Evolutionary conservation across 2,797 vertebrate species (phyloP), one percentile per base, ranked within the genome.

Genomic region (Tapirus indicus): DNA sequence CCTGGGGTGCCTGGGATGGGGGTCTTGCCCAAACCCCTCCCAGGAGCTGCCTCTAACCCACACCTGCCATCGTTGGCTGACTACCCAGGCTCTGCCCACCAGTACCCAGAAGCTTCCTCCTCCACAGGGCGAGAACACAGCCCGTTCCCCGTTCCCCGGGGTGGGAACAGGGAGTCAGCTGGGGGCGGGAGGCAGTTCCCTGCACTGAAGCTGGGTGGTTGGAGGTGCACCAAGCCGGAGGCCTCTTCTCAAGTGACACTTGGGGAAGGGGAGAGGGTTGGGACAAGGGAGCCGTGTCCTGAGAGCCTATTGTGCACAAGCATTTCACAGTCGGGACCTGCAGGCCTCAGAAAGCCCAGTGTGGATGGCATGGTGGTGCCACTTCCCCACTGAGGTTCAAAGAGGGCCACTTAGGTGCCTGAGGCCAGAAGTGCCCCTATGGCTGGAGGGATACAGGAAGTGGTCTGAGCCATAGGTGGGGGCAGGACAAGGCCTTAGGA

Each of bases 311-410:
- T 14, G 1, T 8, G 10, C 18, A 4, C 1, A 0, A 44, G 25
- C 20, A 6, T 0, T 11, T 52, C 47, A 29, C 47, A 4, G 25
- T 5, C 38, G 6, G 0, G 18, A n/a, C 47, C 41, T 10, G 23
- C 21, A 13, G 54, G 10, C 56, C 79, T 86, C 77, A 5, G 35
- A 52, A 29, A 62, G 62, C 77, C 69, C 2, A 27, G 49, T 5
- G 0, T 2, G 49, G 14, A 14, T 7, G 13, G 58, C 35, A 2
- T 0, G 1, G 13, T 1, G 4, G 6, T 6, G 32, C 32, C 49
- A 0, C 52, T 44, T 44, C 2, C 8, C 29, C 17, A 20, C 75
- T 1, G 23, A 35, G 8, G 47, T 6, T 52, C 88, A 21, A 32
- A 88, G 56, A 20, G 23, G 21, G 5, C 56, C 47, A 13, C 0